These are phyloP conservation scores for Epinephelus fuscoguttatus DNA, from an alignment of 2,113 vertebrate species.

Conservation along the genomic window DNA sequence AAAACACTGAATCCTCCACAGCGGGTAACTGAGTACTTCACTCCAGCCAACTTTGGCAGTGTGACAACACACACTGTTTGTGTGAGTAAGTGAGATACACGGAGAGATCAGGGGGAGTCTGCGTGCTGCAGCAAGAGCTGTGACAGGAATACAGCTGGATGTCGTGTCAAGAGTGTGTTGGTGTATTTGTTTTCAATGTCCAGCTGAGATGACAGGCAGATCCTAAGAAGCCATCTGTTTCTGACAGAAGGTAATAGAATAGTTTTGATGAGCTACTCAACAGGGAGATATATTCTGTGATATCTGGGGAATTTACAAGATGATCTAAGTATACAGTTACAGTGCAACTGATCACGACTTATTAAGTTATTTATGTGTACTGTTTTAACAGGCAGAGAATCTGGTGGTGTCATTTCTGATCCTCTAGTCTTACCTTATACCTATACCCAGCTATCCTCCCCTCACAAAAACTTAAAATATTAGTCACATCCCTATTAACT, in stretches of 20 bases:
- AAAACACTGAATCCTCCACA: not conserved
- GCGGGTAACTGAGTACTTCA: conserved; percentile 11
- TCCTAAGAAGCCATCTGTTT: conserved; percentile 25
- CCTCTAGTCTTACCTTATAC: not conserved
- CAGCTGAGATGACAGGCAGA: conserved; percentile 32
- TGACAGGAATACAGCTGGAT: conserved; percentile 21
- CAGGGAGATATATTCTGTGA: not conserved
- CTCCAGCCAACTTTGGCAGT: conserved; percentile 10
- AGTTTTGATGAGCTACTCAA: conserved; percentile 19
- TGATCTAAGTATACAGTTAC: not conserved
- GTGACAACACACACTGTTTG: not conserved
- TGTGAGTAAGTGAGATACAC: not conserved
- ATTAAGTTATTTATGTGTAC: not conserved
- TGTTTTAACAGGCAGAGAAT: not conserved
- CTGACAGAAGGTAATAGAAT: conserved; percentile 1
- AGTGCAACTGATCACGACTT: not conserved
- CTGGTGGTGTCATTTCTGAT: not conserved
- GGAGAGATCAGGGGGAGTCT: not conserved
- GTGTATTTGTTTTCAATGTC: conserved; percentile 32
- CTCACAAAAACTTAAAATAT: not conserved
- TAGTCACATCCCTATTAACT: not conserved
- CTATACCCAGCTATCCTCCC: not conserved
- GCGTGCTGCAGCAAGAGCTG: conserved; percentile 5
- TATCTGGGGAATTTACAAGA: not conserved
- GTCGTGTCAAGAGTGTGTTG: conserved; percentile 5